Base-by-base conservation (phyloP, 2,888 invertebrate genomes). In the Capitulum mitella region DNA sequence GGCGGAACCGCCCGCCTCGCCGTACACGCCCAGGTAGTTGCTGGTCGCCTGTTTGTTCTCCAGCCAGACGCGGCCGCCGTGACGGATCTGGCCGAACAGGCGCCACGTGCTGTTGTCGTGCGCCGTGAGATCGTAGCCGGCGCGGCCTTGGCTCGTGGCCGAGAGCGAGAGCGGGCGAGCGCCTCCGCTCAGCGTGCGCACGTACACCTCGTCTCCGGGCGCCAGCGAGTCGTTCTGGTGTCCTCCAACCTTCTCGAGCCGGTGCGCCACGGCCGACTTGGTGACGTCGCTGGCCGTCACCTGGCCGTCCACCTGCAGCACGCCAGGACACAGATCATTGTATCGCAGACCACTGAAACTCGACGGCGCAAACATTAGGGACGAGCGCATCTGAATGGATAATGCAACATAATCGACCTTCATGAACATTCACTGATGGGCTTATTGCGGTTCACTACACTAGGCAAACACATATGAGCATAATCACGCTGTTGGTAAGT, bases 61-160 rank as follows among this genome's bases (percentile, higher is more conserved):
- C 12, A 76, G 46, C 75, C 75, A 76, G 29, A 76, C 46, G 75
- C 75, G 75, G 46, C 75, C 75, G 46, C 75, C 75, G 29, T 76
- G 75, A 3, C 46, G 2, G 32, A 76, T 29, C 46, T 76, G 46
- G 46, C 75, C 75, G 46, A 29, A 46, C 75, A 76, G 43, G 10
- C 29, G 26, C 75, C 75, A 76, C n/a, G 46, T 76, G 75, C 46
- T 46, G 75, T 76, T 76, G 46, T 76, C 75, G 43, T 29, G 43
- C 29, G 75, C 75, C 29, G 75, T 76, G 12, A 5, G 8, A 46
- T 76, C 75, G 75, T 76, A 76, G 46, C 10, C 75, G 29, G 19
- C 43, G 46, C 1, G 32, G 29, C 75, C 75, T 10, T 76, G 2
- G 16, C 0, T 29, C 1, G 3, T 22, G 29, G 75, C 43, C 29